Evolutionary conservation across 1,140 invertebrate genomes (phyloP).

Genomic region (Heliothis subflexa): DNA sequence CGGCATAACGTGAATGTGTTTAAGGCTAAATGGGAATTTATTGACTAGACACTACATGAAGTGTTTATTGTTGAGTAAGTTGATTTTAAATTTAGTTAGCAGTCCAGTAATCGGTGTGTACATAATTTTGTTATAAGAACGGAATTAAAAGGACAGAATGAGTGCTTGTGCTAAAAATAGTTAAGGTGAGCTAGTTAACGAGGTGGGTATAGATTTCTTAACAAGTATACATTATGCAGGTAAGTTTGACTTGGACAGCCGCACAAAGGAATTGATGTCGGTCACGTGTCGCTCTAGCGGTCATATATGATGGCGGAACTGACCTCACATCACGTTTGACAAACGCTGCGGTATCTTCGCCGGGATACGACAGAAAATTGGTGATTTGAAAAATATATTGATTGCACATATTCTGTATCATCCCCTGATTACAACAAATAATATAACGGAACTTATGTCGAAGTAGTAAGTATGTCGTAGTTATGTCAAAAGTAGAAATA

Average conservation of each 20-base stretch:
- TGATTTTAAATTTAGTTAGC: too few species aligned
- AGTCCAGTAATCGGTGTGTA: too few species aligned
- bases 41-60: background rate
- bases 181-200: background rate
- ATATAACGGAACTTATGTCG: too few species aligned
- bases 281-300: conserved; percentile 10
- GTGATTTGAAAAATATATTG: background rate
- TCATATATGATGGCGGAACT: background rate
- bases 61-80: too few species aligned
- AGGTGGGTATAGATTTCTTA: background rate
- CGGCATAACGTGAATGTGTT: conserved; percentile 26
- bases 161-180: background rate
- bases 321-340: conserved; percentile 12
- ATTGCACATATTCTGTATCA: background rate
- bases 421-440: too few species aligned
- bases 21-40: background rate
- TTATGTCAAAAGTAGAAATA: conserved; percentile 2
- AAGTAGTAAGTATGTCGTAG: too few species aligned
- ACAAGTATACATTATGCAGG: conserved; percentile 21
- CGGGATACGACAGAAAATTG: background rate
- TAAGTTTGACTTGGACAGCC: conserved; percentile 4
- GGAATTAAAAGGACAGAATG: too few species aligned
- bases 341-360: conserved; percentile 10
- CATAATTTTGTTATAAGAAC: too few species aligned
- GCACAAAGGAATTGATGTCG: conserved; percentile 24